A percentile compares a stretch with the other conserved stretches of the same genome.
These are phyloP conservation scores for Drosophila robusta DNA, from an alignment of 2,888 invertebrate species.

Conservation along the genomic window DNA sequence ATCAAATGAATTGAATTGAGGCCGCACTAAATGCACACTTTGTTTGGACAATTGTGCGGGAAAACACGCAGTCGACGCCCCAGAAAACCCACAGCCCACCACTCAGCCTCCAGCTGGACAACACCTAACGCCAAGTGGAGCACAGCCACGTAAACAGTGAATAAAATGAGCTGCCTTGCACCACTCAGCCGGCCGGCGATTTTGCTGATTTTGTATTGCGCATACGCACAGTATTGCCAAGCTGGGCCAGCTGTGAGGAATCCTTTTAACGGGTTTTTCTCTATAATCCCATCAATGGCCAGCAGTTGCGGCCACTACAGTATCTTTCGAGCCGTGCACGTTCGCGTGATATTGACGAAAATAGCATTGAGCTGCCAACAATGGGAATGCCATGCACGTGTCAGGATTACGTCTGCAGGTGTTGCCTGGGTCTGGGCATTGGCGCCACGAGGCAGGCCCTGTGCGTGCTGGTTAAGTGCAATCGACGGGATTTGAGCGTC, in stretches of 20 bases:
- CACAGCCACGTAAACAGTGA: conserved; percentile 27
- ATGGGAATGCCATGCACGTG: conserved; percentile 67
- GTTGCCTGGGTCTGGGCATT: conserved; percentile 64
- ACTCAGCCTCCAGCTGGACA: conserved; percentile 30
- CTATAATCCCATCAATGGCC: conserved; percentile 48
- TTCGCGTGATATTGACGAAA: conserved; percentile 35
- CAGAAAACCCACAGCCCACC: conserved; percentile 20
- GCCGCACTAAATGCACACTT: conserved; percentile 49
- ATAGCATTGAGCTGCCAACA: conserved; percentile 62
- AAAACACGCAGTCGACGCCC: conserved; percentile 49
- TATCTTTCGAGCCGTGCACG: not conserved
- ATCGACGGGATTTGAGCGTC: conserved; percentile 30
- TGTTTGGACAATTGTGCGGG: conserved; percentile 69
- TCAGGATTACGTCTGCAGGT: conserved; percentile 52
- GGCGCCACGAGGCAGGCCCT: conserved; percentile 46
- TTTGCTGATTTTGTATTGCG: conserved; percentile 5
- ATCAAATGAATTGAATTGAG: conserved; percentile 19
- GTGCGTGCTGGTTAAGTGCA: conserved; percentile 49
- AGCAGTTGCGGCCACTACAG: conserved; percentile 30
- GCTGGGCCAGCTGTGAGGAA: not conserved
- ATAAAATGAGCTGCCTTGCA: conserved; percentile 49
- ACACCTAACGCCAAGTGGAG: conserved; percentile 33
- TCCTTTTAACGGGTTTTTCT: conserved; percentile 24
- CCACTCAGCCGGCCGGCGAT: conserved; percentile 21
- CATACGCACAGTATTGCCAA: conserved; percentile 32